phyloP scores from a whole-genome alignment of 2,888 invertebrate species.

The Pyrgus malvae region DNA sequence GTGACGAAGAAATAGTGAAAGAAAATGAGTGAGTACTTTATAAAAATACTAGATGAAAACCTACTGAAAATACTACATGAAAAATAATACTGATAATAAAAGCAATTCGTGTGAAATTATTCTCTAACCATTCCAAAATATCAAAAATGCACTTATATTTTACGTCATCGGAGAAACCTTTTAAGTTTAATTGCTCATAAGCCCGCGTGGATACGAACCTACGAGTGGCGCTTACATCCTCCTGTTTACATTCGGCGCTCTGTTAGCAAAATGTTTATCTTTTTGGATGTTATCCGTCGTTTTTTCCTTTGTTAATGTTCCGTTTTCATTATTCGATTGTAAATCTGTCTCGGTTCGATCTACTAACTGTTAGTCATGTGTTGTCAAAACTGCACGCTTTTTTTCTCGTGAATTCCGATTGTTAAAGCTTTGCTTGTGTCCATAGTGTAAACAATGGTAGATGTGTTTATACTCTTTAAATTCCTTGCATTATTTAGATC shows the following conservation, averaged over 20 bases:
- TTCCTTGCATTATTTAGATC: constrained; percentile 31
- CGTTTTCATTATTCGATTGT: constrained; percentile 54
- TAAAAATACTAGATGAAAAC: too few species aligned
- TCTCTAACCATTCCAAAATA: too few species aligned
- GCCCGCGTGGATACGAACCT: constrained; percentile 26
- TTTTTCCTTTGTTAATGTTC: constrained; percentile 57
- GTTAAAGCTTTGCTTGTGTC: constrained; percentile 10
- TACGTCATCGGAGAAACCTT: constrained; percentile 22
- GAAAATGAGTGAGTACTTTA: too few species aligned
- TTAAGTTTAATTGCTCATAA: constrained; percentile 35
- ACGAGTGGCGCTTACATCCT: constrained; percentile 47
- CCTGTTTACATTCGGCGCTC: constrained; percentile 53
- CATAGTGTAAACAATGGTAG: constrained; percentile 30
- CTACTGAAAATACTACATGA: too few species aligned
- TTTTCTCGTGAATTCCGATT: constrained; percentile 19
- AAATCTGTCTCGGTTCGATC: constrained; percentile 53
- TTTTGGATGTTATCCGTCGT: constrained; percentile 63
- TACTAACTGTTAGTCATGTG: constrained; percentile 30
- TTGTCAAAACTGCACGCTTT: constrained; percentile 32
- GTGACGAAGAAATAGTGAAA: too few species aligned
- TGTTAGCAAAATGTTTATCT: constrained; percentile 61
- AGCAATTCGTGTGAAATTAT: too few species aligned
- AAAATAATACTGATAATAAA: too few species aligned
- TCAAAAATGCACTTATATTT: too few species aligned
- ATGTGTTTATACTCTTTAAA: constrained; percentile 31